Evolutionary conservation across 2,113 vertebrate genomes (phyloP).

Genomic region (Perca flavescens): DNA sequence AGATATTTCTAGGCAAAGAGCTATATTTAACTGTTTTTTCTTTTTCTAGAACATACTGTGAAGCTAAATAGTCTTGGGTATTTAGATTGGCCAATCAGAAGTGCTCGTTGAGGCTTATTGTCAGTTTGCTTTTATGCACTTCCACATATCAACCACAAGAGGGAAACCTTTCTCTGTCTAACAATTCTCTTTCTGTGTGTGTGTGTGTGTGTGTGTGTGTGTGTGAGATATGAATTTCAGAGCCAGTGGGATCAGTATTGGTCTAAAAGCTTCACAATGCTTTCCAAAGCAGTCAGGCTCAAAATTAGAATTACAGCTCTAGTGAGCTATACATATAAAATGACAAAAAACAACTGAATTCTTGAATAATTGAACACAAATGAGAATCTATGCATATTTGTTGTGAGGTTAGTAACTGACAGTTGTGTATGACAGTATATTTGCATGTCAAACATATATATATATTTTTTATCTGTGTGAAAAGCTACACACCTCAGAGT

Average conservation of each 20-base stretch:
- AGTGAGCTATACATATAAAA: neutral
- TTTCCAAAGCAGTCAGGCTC: neutral
- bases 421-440: neutral
- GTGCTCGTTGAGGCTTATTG: too few species aligned
- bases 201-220: too few species aligned
- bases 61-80: neutral
- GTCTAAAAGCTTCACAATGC: neutral
- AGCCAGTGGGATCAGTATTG: neutral
- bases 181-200: neutral
- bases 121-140: conserved; percentile 4
- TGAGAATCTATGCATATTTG: neutral
- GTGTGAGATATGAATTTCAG: neutral
- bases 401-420: neutral
- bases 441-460: neutral
- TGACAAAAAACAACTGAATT: neutral
- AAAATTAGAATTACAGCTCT: neutral
- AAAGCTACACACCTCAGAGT: neutral
- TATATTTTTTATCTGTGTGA: neutral
- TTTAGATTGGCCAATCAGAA: neutral
- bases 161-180: conserved; percentile 40
- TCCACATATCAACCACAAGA: conserved; percentile 61
- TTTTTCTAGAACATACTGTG: neutral
- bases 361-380: neutral
- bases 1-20: neutral
- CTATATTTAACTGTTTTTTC: too few species aligned